phyloP scores from a whole-genome alignment of 2,888 invertebrate genomes.

The Cataglyphis livida region DNA sequence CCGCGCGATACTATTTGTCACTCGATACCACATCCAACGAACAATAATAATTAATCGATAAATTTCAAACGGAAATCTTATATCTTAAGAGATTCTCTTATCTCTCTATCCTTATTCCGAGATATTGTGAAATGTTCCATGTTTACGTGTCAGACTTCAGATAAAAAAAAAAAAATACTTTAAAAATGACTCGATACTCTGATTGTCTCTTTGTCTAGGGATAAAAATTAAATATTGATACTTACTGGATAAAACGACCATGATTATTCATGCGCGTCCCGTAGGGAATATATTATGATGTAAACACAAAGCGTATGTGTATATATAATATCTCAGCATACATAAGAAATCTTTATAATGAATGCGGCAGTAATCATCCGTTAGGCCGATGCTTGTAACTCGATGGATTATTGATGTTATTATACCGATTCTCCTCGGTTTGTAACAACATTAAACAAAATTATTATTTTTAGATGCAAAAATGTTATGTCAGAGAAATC shows the following conservation, averaged over 20 bases:
- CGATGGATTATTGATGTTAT: conserved; percentile 53
- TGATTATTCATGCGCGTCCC: conserved; percentile 44
- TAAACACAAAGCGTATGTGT: conserved; percentile 13
- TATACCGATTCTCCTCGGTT: conserved; percentile 13
- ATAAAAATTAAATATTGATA: conserved; percentile 59
- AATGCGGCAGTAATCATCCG: conserved; percentile 73
- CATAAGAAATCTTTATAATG: conserved; percentile 50
- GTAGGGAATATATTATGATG: conserved; percentile 10
- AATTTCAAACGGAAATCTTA: conserved; percentile 3
- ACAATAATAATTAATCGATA: conserved; percentile 55
- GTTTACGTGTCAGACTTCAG: conserved; percentile 29
- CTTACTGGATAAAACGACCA: conserved; percentile 79
- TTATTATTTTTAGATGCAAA: conserved; percentile 25
- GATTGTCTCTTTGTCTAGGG: conserved; percentile 37
- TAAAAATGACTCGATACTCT: conserved; percentile 31
- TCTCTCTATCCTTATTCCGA: conserved; percentile 17
- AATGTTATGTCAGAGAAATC: conserved; percentile 21
- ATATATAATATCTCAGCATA: conserved; percentile 51
- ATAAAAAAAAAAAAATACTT: conserved; percentile 1
- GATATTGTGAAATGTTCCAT: conserved; percentile 17
- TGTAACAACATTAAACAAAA: conserved; percentile 27
- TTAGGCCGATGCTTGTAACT: conserved; percentile 68
- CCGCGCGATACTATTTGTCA: conserved; percentile 2
- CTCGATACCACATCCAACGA: conserved; percentile 39
- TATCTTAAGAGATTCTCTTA: background rate